Evolutionary conservation across 2,797 vertebrate genomes (phyloP).

Genomic region (Sebastes cheni): DNA sequence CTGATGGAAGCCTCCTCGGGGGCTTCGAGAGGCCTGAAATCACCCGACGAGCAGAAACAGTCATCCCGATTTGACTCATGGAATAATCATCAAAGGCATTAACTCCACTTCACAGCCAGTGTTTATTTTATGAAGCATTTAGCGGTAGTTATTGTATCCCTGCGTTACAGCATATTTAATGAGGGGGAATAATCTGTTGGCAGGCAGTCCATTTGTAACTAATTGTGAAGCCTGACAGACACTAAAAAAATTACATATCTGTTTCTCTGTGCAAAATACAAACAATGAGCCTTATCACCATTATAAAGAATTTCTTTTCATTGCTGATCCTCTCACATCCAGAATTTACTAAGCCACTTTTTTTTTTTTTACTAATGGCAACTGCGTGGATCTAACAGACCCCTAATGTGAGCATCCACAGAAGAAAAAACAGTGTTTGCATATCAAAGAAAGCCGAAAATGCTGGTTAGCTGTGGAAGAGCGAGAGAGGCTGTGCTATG

Average conservation of each 20-base stretch:
- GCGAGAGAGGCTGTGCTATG: neutral
- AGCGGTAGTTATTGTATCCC: conserved; percentile 56
- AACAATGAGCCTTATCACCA: conserved; percentile 27
- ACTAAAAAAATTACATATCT: conserved; percentile 28
- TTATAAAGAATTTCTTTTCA: conserved; percentile 31
- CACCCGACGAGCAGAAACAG: conserved; percentile 44
- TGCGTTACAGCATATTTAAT: conserved; percentile 55
- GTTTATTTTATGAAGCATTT: conserved; percentile 70
- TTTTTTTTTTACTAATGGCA: neutral
- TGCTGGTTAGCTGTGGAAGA: neutral
- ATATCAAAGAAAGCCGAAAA: conserved; percentile 34
- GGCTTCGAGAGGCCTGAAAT: conserved; percentile 49
- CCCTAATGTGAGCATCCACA: conserved; percentile 18
- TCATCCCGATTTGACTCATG: conserved; percentile 62
- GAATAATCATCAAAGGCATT: conserved; percentile 75
- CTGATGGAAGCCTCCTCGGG: conserved; percentile 52
- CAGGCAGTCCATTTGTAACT: conserved; percentile 45
- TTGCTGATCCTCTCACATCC: conserved; percentile 13
- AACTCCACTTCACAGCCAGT: conserved; percentile 58
- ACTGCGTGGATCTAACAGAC: conserved; percentile 14
- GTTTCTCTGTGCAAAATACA: conserved; percentile 23
- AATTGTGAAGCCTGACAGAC: conserved; percentile 24
- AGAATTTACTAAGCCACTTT: conserved; percentile 7
- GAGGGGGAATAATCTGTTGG: conserved; percentile 44
- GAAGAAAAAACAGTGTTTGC: conserved; percentile 19